Evolutionary conservation across 2,797 vertebrate genomes (phyloP), one percentile per base, ranked within the genome.

Genomic region (Gambusia yucatana): DNA sequence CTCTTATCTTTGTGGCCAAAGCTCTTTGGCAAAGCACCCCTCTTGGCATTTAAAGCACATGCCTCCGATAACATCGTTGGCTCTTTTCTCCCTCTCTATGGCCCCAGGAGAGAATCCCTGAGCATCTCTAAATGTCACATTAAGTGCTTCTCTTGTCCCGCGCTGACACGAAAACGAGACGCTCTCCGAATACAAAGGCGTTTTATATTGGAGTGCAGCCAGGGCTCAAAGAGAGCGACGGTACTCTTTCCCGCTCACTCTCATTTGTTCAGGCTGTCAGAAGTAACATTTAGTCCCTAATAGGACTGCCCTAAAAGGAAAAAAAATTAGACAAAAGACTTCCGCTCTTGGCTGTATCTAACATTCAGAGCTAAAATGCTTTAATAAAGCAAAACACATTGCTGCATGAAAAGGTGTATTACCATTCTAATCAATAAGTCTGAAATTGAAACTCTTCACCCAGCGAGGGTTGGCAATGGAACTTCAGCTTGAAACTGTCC

Each of bases 81-180:
- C 82, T 84, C 88, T 88, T 86, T 85, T 87, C 88, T 78, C 75
- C 79, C 82, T 86, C 72, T 77, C 69, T 72, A 72, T 16, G 82
- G 91, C 88, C 92, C 88, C 88, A 77, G 65, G 88, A 89, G 93
- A 90, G 89, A 87, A 92, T 87, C 91, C 88, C 80, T 28, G 86
- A 91, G 90, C 91, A 85, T 92, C 88, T 92, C 87, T 87, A 94
- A 94, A 94, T 95, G 94, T 94, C 94, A 94, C 87, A 84, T 93
- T 94, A 94, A 95, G 93, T 94, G 93, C 89, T 92, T 93, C 90
- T 91, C 92, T 93, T 90, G 91, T 93, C 91, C 91, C n/a, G 57
- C 69, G 72, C 90, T 93, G 89, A 92, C 92, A 92, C 83, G 57
- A 82, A 84, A 91, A 91, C 69, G 77, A 81, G 88, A 78, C 43